Evolutionary conservation across 2,888 invertebrate species (phyloP).

Genomic region (Trachelus iudaicus): DNA sequence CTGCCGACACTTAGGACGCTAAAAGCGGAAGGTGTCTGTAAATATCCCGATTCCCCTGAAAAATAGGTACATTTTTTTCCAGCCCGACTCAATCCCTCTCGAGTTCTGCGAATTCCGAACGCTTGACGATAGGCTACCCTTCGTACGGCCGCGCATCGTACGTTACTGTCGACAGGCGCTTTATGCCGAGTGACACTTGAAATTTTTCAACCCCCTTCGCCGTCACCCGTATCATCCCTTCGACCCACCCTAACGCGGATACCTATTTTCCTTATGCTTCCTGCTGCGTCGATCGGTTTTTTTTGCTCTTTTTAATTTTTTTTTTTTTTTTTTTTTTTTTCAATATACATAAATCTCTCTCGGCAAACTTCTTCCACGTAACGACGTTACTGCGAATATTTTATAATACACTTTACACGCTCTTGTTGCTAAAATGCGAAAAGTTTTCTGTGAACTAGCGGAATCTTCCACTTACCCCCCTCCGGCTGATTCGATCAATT

Average conservation of each 20-base stretch:
- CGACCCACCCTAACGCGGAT: neutral
- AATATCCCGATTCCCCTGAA: neutral
- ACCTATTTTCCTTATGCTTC: neutral
- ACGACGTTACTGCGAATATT: neutral
- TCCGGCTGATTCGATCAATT: neutral
- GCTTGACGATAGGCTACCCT: neutral
- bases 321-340: neutral
- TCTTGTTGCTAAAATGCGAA: neutral
- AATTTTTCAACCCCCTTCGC: neutral
- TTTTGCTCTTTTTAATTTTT: neutral
- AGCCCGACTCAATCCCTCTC: neutral
- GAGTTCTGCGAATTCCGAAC: neutral
- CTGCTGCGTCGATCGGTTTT: neutral
- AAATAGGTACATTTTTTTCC: neutral
- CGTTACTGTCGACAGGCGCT: neutral
- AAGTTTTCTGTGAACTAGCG: neutral
- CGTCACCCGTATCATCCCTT: neutral
- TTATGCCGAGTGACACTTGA: neutral
- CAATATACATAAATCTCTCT: neutral
- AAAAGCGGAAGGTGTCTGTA: neutral
- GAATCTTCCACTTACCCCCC: neutral
- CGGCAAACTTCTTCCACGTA: neutral
- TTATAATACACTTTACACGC: neutral
- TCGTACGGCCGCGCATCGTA: neutral
- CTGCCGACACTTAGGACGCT: neutral